Evolutionary conservation across 1,140 invertebrate genomes (phyloP).

Genomic region (Myzus persicae): DNA sequence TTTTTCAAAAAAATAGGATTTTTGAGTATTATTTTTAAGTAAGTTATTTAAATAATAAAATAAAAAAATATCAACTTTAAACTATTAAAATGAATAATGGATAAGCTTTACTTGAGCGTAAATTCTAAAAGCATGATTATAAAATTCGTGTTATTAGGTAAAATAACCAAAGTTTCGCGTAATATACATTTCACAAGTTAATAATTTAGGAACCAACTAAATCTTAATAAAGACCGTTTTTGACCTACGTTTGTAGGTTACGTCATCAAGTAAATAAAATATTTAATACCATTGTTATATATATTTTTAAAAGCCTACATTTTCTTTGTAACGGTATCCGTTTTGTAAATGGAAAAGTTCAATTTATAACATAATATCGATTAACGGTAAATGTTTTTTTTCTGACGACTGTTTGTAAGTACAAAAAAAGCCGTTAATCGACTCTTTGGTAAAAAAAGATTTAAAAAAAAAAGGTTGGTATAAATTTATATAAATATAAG

Average conservation of each 20-base stretch:
- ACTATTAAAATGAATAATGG: background rate
- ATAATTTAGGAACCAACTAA: background rate
- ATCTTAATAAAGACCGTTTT: background rate
- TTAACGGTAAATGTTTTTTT: background rate
- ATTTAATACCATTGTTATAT: background rate
- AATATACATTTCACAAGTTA: background rate
- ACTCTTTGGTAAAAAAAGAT: background rate
- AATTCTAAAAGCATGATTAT: background rate
- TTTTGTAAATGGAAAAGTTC: constrained; percentile 33
- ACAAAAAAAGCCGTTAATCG: constrained; percentile 10
- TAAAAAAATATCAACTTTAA: background rate
- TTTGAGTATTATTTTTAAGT: background rate
- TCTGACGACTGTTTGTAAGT: background rate
- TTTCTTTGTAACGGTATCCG: background rate
- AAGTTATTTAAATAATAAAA: too few relatives aligned
- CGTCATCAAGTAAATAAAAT: background rate
- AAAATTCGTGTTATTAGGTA: background rate
- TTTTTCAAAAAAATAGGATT: background rate
- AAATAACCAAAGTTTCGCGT: background rate
- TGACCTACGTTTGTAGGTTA: background rate
- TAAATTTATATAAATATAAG: background rate
- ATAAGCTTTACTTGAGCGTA: background rate
- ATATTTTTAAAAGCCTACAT: constrained; percentile 28
- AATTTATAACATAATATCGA: constrained; percentile 26
- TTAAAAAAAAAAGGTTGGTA: background rate